phyloP scores from a whole-genome alignment of 1,140 invertebrate species.

The Oncopeltus fasciatus region DNA sequence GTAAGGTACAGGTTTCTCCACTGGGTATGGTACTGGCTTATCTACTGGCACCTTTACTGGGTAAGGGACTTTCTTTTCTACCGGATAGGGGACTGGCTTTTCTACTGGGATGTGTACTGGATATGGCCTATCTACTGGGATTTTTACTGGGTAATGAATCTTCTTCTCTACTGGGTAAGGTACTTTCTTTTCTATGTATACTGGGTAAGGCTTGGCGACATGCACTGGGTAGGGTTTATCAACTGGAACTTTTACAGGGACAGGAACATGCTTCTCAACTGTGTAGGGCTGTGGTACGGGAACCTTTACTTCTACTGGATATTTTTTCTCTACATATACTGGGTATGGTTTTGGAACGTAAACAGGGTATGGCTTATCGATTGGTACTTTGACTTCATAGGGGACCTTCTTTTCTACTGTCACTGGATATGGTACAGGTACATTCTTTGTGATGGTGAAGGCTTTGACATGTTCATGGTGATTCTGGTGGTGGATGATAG shows the following conservation, averaged over 20 bases:
- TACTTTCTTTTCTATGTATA: slow-evolving; percentile 45
- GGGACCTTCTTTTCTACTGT: slow-evolving; percentile 15
- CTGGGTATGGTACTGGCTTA: slow-evolving; percentile 38
- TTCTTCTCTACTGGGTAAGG: slow-evolving; percentile 39
- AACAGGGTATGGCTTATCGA: slow-evolving; percentile 40
- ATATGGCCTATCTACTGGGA: slow-evolving; percentile 13
- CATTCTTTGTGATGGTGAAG: slow-evolving; percentile 50
- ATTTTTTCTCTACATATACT: slow-evolving; percentile 21
- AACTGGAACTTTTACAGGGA: slow-evolving; percentile 37
- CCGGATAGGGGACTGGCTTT: slow-evolving; percentile 29
- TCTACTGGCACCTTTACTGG: slow-evolving; percentile 35
- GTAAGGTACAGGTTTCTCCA: slow-evolving; percentile 38
- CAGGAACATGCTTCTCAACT: slow-evolving; percentile 47
- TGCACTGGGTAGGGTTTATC: slow-evolving; percentile 39
- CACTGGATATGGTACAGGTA: slow-evolving; percentile 14
- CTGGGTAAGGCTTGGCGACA: slow-evolving; percentile 34
- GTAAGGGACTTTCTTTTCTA: slow-evolving; percentile 53
- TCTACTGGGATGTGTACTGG: slow-evolving; percentile 17
- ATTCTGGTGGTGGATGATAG: neutral
- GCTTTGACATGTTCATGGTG: slow-evolving; percentile 37
- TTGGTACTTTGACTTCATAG: slow-evolving; percentile 40
- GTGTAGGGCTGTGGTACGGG: slow-evolving; percentile 29
- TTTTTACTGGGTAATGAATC: slow-evolving; percentile 41
- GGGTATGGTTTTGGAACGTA: slow-evolving; percentile 28
- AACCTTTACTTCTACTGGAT: slow-evolving; percentile 34